Conservation (phyloP, 2,797 vertebrate genomes). For the Eulemur rubriventer region DNA sequence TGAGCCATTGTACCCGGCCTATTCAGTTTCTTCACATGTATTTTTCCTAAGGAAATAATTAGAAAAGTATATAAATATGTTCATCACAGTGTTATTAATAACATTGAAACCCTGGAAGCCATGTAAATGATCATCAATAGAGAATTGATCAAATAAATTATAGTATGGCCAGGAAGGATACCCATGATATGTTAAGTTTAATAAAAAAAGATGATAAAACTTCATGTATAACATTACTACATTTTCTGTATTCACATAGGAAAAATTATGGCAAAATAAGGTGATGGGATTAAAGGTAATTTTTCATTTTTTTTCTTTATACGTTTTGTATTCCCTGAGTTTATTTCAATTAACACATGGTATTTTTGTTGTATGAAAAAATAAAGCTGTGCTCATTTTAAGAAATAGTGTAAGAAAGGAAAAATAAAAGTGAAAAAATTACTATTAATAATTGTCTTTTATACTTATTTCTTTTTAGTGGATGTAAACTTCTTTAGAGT, state of each 20-base stretch:
- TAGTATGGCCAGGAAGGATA: neutral
- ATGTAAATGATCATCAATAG: neutral
- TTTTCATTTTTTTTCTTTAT: neutral
- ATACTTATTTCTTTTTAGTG: neutral
- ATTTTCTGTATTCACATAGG: neutral
- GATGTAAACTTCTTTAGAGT: neutral
- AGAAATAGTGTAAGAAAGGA: neutral
- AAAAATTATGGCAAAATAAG: neutral
- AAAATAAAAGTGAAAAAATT: neutral
- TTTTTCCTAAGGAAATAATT: conserved; percentile 17
- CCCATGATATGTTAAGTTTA: neutral
- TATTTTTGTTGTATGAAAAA: conserved; percentile 16
- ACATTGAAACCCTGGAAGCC: neutral
- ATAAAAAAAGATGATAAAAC: neutral
- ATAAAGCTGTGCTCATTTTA: neutral
- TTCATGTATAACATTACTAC: neutral
- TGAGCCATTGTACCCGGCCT: neutral
- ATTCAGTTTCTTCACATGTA: conserved; percentile 6
- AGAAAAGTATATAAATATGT: conserved; percentile 6
- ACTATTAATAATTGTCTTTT: neutral
- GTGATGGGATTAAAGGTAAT: neutral
- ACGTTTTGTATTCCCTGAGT: neutral
- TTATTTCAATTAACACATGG: neutral
- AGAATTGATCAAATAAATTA: neutral
- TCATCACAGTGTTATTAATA: neutral